Percentiles rank a stretch among this genome's conserved stretches.
Evolutionary conservation across 2,797 vertebrate species (phyloP).

Genomic region (Natrix natrix): DNA sequence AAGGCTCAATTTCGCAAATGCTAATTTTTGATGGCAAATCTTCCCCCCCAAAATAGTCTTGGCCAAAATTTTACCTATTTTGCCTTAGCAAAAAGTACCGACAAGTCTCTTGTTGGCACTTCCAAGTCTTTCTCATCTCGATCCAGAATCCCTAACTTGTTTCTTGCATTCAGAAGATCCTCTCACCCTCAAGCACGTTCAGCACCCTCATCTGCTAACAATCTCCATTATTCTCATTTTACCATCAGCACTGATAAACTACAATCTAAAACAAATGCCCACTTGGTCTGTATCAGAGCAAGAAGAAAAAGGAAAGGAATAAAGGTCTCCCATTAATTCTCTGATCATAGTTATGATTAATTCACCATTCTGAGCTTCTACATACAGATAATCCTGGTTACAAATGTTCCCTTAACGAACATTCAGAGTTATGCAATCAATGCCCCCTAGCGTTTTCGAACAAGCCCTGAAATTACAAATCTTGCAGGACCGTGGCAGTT

Average conservation of each 20-base stretch:
- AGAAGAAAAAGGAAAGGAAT: background rate
- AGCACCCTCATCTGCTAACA: background rate
- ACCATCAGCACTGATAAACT: background rate
- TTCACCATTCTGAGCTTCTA: background rate
- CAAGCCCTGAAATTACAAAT: too few species aligned
- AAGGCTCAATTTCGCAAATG: background rate
- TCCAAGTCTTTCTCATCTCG: background rate
- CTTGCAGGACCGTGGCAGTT: too few species aligned
- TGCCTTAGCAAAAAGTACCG: background rate
- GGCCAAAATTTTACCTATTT: background rate
- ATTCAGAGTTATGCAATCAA: too few species aligned
- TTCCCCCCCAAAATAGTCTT: background rate
- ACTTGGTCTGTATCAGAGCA: background rate
- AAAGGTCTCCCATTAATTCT: background rate
- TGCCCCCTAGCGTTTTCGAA: too few species aligned
- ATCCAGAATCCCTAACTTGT: background rate
- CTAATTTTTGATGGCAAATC: background rate
- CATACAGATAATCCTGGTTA: too few species aligned
- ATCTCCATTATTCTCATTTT: background rate
- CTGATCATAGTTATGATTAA: background rate
- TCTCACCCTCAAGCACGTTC: background rate
- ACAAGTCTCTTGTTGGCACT: background rate
- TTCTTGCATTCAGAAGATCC: background rate
- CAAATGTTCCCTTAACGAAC: too few species aligned
- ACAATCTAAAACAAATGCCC: background rate